These are phyloP conservation scores for Catagonus wagneri DNA, from an alignment of 2,113 vertebrate species.

Conservation along the genomic window DNA sequence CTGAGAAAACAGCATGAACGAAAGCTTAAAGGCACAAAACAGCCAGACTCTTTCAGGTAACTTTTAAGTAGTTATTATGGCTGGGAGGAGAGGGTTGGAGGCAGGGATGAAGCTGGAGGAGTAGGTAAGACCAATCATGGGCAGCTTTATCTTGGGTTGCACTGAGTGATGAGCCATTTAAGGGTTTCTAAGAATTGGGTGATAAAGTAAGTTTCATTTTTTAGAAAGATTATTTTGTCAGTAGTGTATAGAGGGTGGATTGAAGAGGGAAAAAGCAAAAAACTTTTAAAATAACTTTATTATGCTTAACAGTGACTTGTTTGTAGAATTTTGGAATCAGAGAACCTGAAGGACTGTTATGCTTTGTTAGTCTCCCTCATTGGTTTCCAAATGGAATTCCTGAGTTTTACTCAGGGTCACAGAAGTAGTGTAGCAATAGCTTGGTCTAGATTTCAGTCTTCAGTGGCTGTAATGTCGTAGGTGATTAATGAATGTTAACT, in stretches of 20 bases:
- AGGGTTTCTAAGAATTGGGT: not conserved
- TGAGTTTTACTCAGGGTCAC: slow-evolving; percentile 14
- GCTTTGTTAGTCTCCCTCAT: not conserved
- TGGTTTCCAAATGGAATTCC: slow-evolving; percentile 22
- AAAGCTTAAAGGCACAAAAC: slow-evolving; percentile 13
- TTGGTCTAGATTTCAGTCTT: slow-evolving; percentile 24
- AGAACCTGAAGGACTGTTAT: not conserved
- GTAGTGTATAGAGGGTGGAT: not conserved
- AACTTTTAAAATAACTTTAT: not conserved
- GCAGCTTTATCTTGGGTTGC: not conserved
- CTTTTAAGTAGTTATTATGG: not conserved
- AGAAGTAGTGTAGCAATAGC: not conserved
- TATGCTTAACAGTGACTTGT: not conserved
- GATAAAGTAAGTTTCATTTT: not conserved
- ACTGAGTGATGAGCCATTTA: not conserved
- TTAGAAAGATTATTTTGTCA: slow-evolving; percentile 33
- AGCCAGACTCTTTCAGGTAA: slow-evolving; percentile 25
- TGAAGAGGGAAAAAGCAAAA: slow-evolving; percentile 28
- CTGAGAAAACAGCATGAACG: not conserved
- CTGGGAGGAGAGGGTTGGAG: not conserved
- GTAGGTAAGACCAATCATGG: not conserved
- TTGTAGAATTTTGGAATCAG: not conserved
- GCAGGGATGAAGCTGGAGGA: not conserved
- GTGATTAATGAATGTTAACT: slow-evolving; percentile 6
- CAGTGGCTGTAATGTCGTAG: not conserved